Conservation (phyloP, 2,797 vertebrate genomes). For the Ctenosaura bakeri region DNA sequence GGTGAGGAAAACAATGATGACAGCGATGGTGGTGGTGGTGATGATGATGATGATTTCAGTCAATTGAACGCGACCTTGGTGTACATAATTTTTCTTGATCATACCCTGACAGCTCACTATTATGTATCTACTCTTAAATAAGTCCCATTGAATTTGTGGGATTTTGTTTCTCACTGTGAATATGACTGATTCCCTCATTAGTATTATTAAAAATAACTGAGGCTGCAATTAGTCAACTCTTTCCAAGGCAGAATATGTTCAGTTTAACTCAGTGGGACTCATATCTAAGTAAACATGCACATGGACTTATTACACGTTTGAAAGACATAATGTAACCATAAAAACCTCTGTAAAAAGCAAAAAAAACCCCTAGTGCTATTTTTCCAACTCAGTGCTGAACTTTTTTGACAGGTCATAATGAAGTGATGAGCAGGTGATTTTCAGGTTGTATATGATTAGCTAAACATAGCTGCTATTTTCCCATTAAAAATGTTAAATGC, state of each 20-base stretch:
- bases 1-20: too few relatives aligned
- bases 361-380: not conserved
- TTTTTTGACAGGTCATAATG: not conserved
- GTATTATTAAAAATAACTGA: not conserved
- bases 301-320: not conserved
- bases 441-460: constrained; percentile 61
- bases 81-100: not conserved
- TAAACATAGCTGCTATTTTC: constrained; percentile 59
- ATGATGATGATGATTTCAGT: too few relatives aligned
- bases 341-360: not conserved
- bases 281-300: not conserved
- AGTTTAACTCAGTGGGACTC: not conserved
- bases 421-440: constrained; percentile 52
- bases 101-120: not conserved
- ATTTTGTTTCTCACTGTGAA: not conserved
- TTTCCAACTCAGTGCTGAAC: not conserved
- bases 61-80: not conserved
- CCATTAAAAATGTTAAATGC: constrained; percentile 45
- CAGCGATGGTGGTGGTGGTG: too few relatives aligned
- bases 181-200: not conserved
- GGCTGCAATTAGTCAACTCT: not conserved
- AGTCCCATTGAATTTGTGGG: not conserved
- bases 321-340: not conserved
- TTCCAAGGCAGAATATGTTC: not conserved
- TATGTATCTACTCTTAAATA: not conserved